Evolutionary conservation across 2,797 vertebrate species (phyloP).

Genomic region (Sparidentex hasta): DNA sequence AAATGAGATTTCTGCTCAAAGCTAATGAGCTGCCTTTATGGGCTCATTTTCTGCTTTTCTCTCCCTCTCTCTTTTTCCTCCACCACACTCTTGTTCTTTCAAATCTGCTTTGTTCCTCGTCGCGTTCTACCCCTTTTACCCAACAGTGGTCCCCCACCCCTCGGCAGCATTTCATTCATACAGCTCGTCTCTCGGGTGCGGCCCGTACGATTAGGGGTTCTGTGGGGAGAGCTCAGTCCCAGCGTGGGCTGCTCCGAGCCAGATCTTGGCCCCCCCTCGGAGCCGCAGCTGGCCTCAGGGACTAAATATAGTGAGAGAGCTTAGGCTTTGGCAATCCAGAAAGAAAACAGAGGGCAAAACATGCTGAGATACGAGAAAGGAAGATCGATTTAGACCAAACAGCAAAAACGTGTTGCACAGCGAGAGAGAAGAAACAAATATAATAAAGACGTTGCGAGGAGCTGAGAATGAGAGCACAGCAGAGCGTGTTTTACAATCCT

Average conservation of each 20-base stretch:
- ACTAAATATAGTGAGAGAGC: slow-evolving; percentile 68
- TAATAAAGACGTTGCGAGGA: slow-evolving; percentile 24
- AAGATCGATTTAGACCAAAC: slow-evolving; percentile 51
- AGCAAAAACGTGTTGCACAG: slow-evolving; percentile 36
- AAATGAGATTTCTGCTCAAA: slow-evolving; percentile 57
- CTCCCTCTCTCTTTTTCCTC: slow-evolving; percentile 3
- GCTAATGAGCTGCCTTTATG: slow-evolving; percentile 65
- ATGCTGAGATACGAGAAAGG: slow-evolving; percentile 13
- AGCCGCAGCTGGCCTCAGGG: slow-evolving; percentile 64
- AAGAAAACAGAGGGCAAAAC: slow-evolving; percentile 20
- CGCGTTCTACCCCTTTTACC: neutral
- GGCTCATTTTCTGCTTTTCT: slow-evolving; percentile 42
- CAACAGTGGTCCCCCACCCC: slow-evolving; percentile 4
- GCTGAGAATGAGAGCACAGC: slow-evolving; percentile 8
- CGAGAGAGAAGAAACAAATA: slow-evolving; percentile 22
- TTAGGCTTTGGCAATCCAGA: slow-evolving; percentile 17
- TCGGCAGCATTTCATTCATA: slow-evolving; percentile 45
- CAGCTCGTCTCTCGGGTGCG: slow-evolving; percentile 59
- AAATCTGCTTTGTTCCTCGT: slow-evolving; percentile 35
- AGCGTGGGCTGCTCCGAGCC: slow-evolving; percentile 30
- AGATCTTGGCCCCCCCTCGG: slow-evolving; percentile 49
- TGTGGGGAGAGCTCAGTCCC: slow-evolving; percentile 50
- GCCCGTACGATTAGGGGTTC: slow-evolving; percentile 62
- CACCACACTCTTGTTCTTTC: slow-evolving; percentile 31
- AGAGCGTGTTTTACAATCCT: slow-evolving; percentile 37